phyloP scores from a whole-genome alignment of 2,113 vertebrate species.

The Pardalotus punctatus region DNA sequence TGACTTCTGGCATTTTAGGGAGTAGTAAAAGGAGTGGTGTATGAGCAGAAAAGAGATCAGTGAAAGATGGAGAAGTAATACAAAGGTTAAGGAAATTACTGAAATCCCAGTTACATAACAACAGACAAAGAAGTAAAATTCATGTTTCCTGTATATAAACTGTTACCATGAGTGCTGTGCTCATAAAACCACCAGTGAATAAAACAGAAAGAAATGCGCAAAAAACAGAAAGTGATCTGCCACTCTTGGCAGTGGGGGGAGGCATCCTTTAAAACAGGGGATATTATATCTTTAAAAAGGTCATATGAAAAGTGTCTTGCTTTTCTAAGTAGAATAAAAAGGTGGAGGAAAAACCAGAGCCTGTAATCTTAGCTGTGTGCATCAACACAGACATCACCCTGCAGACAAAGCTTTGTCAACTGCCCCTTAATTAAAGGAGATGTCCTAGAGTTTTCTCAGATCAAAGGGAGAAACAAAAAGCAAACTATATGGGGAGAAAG shows the following conservation, averaged over 20 bases:
- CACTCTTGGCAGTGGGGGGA: not conserved
- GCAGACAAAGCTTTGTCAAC: not conserved
- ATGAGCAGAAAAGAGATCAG: not conserved
- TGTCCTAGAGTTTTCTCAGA: not conserved
- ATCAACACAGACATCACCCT: not conserved
- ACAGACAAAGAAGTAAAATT: not conserved
- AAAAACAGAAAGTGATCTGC: not conserved
- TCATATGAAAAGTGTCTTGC: not conserved
- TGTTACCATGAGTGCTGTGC: not conserved
- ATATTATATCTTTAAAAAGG: not conserved
- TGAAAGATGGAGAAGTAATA: not conserved
- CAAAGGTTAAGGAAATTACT: not conserved
- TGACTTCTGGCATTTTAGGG: not conserved
- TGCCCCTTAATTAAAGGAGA: not conserved
- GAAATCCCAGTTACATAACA: not conserved
- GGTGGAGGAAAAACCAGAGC: not conserved
- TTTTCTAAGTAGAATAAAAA: not conserved
- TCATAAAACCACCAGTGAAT: not conserved
- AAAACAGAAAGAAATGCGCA: not conserved
- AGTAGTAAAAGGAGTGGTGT: not conserved
- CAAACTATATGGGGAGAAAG: not conserved
- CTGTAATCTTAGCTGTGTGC: not conserved
- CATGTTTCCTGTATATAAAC: not conserved
- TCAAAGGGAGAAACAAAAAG: slow-evolving; percentile 13
- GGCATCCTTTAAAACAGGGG: not conserved